Percentiles rank a stretch among this genome's conserved stretches.
Conservation (phyloP, 2,888 invertebrate species). For the Anthophora plumipes region DNA sequence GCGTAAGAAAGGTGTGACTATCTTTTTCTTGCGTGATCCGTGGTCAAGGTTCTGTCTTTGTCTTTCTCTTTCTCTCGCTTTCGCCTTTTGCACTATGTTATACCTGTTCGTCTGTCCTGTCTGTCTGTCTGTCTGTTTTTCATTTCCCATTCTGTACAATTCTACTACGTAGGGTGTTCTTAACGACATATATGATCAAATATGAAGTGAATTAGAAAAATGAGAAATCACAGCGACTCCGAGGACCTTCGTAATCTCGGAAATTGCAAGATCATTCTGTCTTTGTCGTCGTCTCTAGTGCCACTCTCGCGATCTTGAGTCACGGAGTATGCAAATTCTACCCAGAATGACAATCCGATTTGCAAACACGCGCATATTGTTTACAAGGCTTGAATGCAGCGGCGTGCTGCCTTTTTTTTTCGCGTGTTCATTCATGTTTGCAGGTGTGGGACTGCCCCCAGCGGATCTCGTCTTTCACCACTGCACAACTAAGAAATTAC, state of each 20-base stretch:
- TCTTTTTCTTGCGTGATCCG: slow-evolving; percentile 57
- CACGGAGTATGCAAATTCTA: slow-evolving; percentile 43
- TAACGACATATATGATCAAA: not conserved
- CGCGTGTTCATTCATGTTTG: slow-evolving; percentile 20
- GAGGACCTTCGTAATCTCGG: not conserved
- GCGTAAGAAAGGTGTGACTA: slow-evolving; percentile 91
- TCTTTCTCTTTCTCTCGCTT: slow-evolving; percentile 21
- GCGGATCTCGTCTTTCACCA: not conserved
- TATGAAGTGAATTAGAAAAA: not conserved
- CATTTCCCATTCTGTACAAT: not conserved
- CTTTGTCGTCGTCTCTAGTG: slow-evolving; percentile 17
- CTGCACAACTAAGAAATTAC: not conserved
- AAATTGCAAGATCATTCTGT: slow-evolving; percentile 24
- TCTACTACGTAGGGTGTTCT: not conserved
- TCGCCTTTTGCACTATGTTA: slow-evolving; percentile 2
- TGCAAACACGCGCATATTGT: slow-evolving; percentile 21
- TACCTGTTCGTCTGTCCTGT: not conserved
- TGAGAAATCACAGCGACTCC: not conserved
- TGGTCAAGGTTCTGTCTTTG: slow-evolving; percentile 53
- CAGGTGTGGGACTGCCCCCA: not conserved
- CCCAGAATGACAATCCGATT: slow-evolving; percentile 35
- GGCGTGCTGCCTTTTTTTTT: not conserved
- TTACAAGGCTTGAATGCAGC: slow-evolving; percentile 18
- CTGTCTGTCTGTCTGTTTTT: not conserved
- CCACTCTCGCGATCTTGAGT: slow-evolving; percentile 35